Base-by-base conservation (phyloP, 2,888 invertebrate species). In the Lasioglossum pauxillum region DNA sequence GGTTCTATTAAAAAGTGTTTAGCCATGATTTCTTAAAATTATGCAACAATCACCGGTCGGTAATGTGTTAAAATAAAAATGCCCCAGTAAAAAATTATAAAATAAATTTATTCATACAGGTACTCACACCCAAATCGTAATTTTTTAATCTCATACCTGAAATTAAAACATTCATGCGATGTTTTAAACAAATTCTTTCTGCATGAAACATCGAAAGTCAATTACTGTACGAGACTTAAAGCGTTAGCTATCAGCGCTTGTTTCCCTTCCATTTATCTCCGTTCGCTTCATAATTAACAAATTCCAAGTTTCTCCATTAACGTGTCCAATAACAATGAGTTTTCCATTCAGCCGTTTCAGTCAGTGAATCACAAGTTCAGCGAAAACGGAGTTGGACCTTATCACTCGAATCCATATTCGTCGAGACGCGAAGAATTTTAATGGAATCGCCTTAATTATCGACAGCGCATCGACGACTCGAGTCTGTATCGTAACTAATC, bases 391-490 rank as follows among this genome's bases (percentile, higher is more conserved):
- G 27, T 44, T 7, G 7, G 60, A 31, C 8, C 44, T n/a, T 12
- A 67, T 27, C 35, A 23, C 67, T 46, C 35, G 64, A 27, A 53
- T 57, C 35, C 8, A n/a, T n/a, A 23, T 35, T 44, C 35, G 38
- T 46, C 60, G 19, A 38, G 16, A 7, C 57, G 14, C 35, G 16
- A 80, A 12, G 53, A 71, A 71, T 69, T 69, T 60, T 60, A 83
- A 80, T 80, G 69, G 71, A 81, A 60, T 57, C 49, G 49, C n/a
- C 8, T 38, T 38, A 38, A 69, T 69, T 69, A 35, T 69, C 69
- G 38, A 38, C 38, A 23, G 69, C 69, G 0, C 3, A 23, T 23
- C 12, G 38, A n/a, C 31, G 64, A 38, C 23, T 5, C 0, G 5
- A 12, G 2, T 5, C 19, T 41, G 38, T 38, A 16, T 71, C 57